Percentiles rank a stretch among this genome's conserved stretches.
These are phyloP conservation scores for Limosa lapponica DNA, from an alignment of 2,797 vertebrate species.

Conservation along the genomic window DNA sequence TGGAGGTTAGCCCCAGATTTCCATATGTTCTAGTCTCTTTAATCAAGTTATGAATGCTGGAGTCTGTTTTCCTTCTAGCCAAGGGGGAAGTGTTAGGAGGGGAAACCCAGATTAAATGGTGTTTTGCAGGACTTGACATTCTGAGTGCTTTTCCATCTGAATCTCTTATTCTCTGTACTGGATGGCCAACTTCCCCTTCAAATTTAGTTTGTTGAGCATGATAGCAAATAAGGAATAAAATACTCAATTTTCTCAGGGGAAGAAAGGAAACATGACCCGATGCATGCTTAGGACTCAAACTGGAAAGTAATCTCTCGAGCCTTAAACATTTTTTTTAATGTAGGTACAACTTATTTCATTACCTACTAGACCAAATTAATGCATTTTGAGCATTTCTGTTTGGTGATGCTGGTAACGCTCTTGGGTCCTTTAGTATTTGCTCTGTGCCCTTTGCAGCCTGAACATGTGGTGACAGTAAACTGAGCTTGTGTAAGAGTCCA, in stretches of 20 bases:
- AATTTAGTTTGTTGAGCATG: neutral
- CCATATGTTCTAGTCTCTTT: neutral
- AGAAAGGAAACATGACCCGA: neutral
- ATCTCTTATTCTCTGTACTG: neutral
- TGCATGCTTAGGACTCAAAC: neutral
- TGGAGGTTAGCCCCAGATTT: neutral
- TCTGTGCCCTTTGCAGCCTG: conserved; percentile 1
- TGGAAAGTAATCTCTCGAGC: neutral
- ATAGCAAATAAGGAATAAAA: neutral
- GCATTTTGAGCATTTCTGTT: neutral
- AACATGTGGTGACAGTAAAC: neutral
- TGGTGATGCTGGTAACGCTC: neutral
- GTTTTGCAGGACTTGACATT: neutral
- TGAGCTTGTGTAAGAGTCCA: neutral
- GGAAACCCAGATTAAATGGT: neutral
- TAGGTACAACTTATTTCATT: neutral
- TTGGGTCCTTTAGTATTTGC: neutral
- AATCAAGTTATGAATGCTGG: neutral
- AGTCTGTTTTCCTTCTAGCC: neutral
- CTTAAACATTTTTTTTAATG: neutral
- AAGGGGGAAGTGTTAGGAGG: neutral
- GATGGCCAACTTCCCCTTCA: neutral
- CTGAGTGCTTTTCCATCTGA: neutral
- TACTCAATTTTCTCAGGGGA: neutral
- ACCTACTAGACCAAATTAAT: neutral